phyloP scores from a whole-genome alignment of 1,140 invertebrate genomes.

The Dendroctonus ponderosae region DNA sequence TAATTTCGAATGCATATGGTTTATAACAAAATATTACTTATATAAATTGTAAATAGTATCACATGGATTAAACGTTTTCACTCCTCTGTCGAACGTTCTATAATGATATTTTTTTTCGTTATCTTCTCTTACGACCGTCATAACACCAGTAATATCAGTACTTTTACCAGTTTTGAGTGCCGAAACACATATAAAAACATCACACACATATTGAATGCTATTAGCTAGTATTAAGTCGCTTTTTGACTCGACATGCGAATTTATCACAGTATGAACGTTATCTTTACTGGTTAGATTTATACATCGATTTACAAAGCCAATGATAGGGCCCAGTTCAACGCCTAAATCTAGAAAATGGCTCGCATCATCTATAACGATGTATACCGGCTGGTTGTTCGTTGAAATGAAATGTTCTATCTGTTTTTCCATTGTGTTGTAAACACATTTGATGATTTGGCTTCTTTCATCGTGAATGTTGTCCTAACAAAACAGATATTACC shows the following conservation, averaged over 20 bases:
- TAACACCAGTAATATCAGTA: slow-evolving; percentile 65
- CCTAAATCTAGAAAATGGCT: slow-evolving; percentile 67
- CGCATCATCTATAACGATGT: slow-evolving; percentile 68
- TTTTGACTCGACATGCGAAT: slow-evolving; percentile 57
- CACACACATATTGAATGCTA: slow-evolving; percentile 60
- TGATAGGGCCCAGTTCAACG: slow-evolving; percentile 55
- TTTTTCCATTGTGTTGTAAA: slow-evolving; percentile 42
- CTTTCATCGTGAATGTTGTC: background rate
- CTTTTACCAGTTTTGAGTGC: slow-evolving; percentile 66
- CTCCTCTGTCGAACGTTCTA: slow-evolving; percentile 68
- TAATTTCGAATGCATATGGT: background rate
- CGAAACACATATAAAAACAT: slow-evolving; percentile 63
- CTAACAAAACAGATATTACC: no score
- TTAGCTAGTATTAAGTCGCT: slow-evolving; percentile 57
- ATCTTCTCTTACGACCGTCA: slow-evolving; percentile 56
- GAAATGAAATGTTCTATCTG: slow-evolving; percentile 34
- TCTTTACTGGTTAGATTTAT: slow-evolving; percentile 47
- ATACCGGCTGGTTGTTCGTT: slow-evolving; percentile 37
- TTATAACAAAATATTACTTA: slow-evolving; percentile 35
- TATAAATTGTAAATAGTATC: slow-evolving; percentile 44
- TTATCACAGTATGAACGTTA: slow-evolving; percentile 49
- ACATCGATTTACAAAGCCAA: slow-evolving; percentile 57
- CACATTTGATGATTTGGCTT: slow-evolving; percentile 43
- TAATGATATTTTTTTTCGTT: slow-evolving; percentile 59
- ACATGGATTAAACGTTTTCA: slow-evolving; percentile 68